Base-by-base conservation (phyloP, 1,140 invertebrate species). In the Portunus trituberculatus region DNA sequence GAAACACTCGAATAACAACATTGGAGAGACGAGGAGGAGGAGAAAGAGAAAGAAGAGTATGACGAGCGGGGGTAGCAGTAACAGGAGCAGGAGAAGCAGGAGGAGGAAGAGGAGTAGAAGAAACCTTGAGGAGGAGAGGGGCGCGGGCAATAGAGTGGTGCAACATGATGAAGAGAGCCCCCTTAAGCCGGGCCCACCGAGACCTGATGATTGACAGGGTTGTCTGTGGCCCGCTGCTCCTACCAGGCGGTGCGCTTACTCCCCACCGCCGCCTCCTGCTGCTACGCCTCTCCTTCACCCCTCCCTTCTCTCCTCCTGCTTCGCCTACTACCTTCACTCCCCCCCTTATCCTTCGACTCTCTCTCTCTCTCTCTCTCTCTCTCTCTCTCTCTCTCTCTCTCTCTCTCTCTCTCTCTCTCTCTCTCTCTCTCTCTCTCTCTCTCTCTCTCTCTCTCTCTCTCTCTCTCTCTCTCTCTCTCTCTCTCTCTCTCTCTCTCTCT, bases 101-200 rank as follows among this genome's bases (percentile, higher is more conserved):
- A 48, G 92, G 67, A 59, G 1, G 25, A n/a, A 31, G 39, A 45
- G 45, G 92, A 46, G 46, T 14, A 7, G 76, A n/a, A 82, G 92
- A 39, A 39, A 25, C 8, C 28, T 29, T 25, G 52, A 59, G 48
- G 90, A 59, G n/a, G 29, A 39, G 12, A 20, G 84, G 32, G 67
- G 94, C 31, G 52, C 76, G 39, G 82, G 94, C 94, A 95, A 95
- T 95, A 88, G 90, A 92, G 90, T 92, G 94, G 91, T 87, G 94
- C 90, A 92, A 87, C 94, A 95, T 95, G 94, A 95, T 95, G 94
- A 95, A 95, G 94, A 95, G 94, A 95, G 91, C 94, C 90, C 94
- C 94, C 94, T 95, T 95, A 95, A 95, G 94, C 94, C 94, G 59
- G 52, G 90, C 94, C 94, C 94, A 46, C 83, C 52, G 94, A 95